Evolutionary conservation across 2,113 vertebrate genomes (phyloP), one percentile per base, ranked within the genome.

Genomic region (Phylloscopus whistleri): DNA sequence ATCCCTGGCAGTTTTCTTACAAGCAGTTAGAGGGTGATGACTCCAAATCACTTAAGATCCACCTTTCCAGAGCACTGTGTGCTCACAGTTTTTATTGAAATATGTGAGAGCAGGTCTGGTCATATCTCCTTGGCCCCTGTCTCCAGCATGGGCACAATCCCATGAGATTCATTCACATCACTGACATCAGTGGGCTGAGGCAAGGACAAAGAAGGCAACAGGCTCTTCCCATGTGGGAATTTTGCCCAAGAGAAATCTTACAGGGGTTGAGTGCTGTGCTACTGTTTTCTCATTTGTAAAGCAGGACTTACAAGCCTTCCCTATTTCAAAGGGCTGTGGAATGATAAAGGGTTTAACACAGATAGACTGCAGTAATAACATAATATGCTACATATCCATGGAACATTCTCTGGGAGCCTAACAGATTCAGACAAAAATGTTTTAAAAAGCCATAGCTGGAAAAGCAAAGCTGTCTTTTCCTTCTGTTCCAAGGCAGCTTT

Each of bases 401-500:
- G 82, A 86, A 67, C 13, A 28, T 72, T 81, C 60, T 87, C 73
- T 59, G 62, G 23, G 28, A 96, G 62, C 86, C 52, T 60, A 92
- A 78, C 22, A 24, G 46, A 91, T 67, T 77, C 44, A 55, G 72
- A 80, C n/a, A 92, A 89, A 95, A 96, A 93, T 60, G 41, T 35
- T 89, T 87, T 66, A 6, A 81, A 93, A 94, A 89, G 49, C 31
- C 37, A 39, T 58, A 91, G 63, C 55, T 93, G 70, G 82, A 87
- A 94, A 78, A 94, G 70, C 43, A 85, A 82, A 93, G 39, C 75
- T 93, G 43, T 55, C 81, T 91, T 83, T 87, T 89, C 52, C 84
- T 94, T 95, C 89, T 94, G 66, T 79, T 96, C 70, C 3, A 4
- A 94, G 62, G 68, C 78, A 91, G 41, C 66, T 89, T 89, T 84